Evolutionary conservation across 2,113 vertebrate species (phyloP).

Genomic region (Fulica atra): DNA sequence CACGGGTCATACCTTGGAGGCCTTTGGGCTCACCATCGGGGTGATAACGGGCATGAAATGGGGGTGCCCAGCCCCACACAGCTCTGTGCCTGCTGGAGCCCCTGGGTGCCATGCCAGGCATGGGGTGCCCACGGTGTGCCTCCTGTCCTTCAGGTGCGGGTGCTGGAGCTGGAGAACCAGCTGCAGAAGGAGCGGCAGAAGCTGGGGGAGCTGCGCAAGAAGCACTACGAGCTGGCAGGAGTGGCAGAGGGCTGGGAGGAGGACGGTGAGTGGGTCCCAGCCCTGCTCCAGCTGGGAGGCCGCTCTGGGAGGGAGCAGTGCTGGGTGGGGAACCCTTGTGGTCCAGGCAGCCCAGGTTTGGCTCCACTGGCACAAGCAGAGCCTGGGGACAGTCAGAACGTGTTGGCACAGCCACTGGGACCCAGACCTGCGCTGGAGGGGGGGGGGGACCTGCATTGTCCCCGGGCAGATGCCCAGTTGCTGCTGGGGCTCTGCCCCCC

Average conservation of each 20-base stretch:
- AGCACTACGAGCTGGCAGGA: slow-evolving; percentile 93
- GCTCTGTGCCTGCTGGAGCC: neutral
- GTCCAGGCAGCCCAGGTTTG: neutral
- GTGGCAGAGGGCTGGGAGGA: slow-evolving; percentile 93
- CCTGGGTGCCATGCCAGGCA: rapidly evolving
- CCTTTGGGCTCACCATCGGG: rapidly evolving
- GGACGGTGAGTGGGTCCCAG: slow-evolving; percentile 67
- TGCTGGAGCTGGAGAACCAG: slow-evolving; percentile 92
- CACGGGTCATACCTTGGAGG: rapidly evolving
- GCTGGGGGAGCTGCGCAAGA: slow-evolving; percentile 93
- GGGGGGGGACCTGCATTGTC: rapidly evolving
- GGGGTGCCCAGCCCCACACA: neutral
- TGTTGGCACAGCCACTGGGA: rapidly evolving
- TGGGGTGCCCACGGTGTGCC: neutral
- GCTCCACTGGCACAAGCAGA: neutral
- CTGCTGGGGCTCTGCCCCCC: neutral
- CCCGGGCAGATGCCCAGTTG: neutral
- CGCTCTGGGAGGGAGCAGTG: rapidly evolving
- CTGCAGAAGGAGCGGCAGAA: slow-evolving; percentile 94
- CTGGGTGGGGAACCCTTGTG: neutral
- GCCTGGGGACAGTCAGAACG: neutral
- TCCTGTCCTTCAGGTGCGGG: slow-evolving; percentile 81
- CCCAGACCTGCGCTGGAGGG: neutral
- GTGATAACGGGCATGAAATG: rapidly evolving
- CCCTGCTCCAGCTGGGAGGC: neutral